Conservation (phyloP, 2,888 invertebrate species). For the Lasioglossum figueresi region DNA sequence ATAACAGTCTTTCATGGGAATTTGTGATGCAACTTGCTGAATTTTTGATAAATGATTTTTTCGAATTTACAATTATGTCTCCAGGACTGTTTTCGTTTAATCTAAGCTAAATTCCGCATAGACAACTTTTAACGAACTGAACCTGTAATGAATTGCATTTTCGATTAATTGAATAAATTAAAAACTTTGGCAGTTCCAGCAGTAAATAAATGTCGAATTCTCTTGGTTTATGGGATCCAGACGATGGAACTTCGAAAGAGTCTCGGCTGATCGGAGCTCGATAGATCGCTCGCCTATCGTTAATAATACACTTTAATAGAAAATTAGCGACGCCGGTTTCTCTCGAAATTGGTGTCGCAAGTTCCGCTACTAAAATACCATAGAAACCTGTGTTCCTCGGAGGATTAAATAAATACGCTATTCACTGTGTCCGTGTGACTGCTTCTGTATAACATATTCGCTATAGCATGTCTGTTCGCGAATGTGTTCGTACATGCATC, state of each 20-base stretch:
- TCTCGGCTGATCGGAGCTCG: background rate
- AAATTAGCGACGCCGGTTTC: constrained; percentile 73
- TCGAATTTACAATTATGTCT: no score
- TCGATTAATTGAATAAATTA: background rate
- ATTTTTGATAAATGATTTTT: no score
- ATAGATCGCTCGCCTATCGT: constrained; percentile 10
- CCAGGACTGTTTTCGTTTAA: no score
- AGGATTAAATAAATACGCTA: constrained; percentile 72
- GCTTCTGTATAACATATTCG: background rate
- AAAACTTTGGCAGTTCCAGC: background rate
- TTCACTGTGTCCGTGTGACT: constrained; percentile 41
- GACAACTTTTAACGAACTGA: background rate
- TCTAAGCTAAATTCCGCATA: no score
- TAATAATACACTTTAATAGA: constrained; percentile 67
- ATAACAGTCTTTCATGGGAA: no score
- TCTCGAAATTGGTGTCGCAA: constrained; percentile 66
- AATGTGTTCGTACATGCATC: constrained; percentile 23
- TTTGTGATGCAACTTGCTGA: no score
- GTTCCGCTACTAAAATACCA: constrained; percentile 72
- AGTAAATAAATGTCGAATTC: background rate
- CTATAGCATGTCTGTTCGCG: constrained; percentile 22
- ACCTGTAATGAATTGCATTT: background rate
- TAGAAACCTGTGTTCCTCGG: constrained; percentile 69
- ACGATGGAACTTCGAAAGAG: background rate
- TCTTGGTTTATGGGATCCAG: background rate